phyloP scores from a whole-genome alignment of 1,140 invertebrate genomes.

The Megalonaias nervosa region DNA sequence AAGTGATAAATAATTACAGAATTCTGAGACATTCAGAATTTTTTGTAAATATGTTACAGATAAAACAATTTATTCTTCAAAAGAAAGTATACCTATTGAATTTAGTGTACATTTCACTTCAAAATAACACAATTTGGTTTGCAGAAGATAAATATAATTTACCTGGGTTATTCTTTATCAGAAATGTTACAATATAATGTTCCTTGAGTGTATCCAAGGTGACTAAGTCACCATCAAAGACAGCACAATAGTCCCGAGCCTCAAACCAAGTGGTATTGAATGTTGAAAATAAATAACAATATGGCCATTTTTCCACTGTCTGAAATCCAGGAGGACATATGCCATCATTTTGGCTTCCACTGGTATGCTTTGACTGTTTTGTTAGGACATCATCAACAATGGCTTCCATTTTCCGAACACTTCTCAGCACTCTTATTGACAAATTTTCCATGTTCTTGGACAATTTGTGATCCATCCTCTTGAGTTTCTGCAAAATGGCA shows the following conservation, averaged over 20 bases:
- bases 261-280: slow-evolving; percentile 60
- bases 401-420: slow-evolving; percentile 46
- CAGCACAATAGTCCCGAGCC: slow-evolving; percentile 54
- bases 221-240: slow-evolving; percentile 52
- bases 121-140: neutral
- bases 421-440: slow-evolving; percentile 39
- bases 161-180: slow-evolving; percentile 58
- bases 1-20: too few relatives aligned
- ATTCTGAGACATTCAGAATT: too few relatives aligned
- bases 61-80: neutral
- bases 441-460: slow-evolving; percentile 42
- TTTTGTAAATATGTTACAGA: neutral
- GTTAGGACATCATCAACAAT: slow-evolving; percentile 20
- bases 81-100: neutral
- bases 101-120: neutral
- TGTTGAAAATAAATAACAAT: slow-evolving; percentile 57
- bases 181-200: slow-evolving; percentile 51
- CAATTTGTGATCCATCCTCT: slow-evolving; percentile 36
- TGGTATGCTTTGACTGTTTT: neutral
- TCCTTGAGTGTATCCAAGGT: slow-evolving; percentile 50
- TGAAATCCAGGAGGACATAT: slow-evolving; percentile 53
- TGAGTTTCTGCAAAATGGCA: neutral
- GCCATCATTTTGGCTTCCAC: neutral
- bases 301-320: slow-evolving; percentile 37
- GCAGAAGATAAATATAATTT: slow-evolving; percentile 7